phyloP scores from a whole-genome alignment of 2,113 vertebrate species.

The Pseudorectes ferrugineus region DNA sequence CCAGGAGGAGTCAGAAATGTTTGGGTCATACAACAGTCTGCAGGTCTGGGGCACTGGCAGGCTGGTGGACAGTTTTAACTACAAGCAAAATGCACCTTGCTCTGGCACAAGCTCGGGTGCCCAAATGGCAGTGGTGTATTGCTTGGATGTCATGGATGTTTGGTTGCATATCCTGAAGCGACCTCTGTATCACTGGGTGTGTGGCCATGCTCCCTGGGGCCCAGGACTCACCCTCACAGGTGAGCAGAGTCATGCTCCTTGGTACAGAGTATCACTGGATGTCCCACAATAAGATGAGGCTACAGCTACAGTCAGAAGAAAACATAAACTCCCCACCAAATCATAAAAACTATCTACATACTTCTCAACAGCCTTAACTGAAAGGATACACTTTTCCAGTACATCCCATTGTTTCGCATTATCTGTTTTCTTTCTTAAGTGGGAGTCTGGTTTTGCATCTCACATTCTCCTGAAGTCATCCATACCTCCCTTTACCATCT shows the following conservation, averaged over 20 bases:
- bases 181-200: neutral
- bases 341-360: neutral
- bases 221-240: neutral
- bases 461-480: neutral
- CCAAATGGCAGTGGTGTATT: neutral
- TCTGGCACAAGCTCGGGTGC: neutral
- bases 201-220: neutral
- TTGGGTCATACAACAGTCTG: neutral
- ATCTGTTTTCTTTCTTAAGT: neutral
- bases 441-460: neutral
- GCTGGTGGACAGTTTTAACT: neutral
- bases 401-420: neutral
- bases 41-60: neutral
- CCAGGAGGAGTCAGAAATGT: neutral
- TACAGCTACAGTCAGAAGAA: neutral
- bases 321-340: rapidly evolving
- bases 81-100: neutral
- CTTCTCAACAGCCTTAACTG: neutral
- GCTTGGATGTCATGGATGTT: neutral
- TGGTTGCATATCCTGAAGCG: neutral
- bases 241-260: neutral
- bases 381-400: neutral
- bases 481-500: neutral
- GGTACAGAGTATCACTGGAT: too few relatives aligned
- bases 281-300: neutral